phyloP scores from a whole-genome alignment of 2,888 invertebrate species.

The Agrochola macilenta region DNA sequence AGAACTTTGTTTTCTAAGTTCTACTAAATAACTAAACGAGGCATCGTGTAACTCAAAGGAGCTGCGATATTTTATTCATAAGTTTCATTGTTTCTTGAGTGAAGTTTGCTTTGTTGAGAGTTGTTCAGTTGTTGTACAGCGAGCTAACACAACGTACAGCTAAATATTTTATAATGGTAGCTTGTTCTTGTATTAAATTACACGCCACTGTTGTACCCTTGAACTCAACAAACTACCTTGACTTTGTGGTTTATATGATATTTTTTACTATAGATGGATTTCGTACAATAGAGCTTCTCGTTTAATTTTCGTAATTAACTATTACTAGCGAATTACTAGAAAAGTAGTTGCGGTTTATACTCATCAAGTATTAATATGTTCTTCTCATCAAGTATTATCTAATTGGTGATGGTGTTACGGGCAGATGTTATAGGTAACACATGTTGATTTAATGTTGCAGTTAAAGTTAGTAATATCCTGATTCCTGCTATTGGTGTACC shows the following conservation, averaged over 20 bases:
- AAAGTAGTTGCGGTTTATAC: background rate
- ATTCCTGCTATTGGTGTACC: background rate
- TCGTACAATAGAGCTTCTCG: conserved; percentile 24
- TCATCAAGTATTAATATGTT: conserved; percentile 6
- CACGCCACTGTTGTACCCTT: conserved; percentile 45
- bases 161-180: conserved; percentile 57
- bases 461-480: background rate
- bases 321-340: conserved; percentile 5
- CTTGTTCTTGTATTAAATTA: conserved; percentile 41
- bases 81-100: conserved; percentile 63
- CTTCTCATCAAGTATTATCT: conserved; percentile 8
- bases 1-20: conserved; percentile 38
- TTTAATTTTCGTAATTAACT: conserved; percentile 35
- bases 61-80: conserved; percentile 66
- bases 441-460: conserved; percentile 3
- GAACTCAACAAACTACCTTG: conserved; percentile 51
- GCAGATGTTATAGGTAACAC: background rate
- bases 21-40: conserved; percentile 47
- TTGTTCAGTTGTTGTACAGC: conserved; percentile 47
- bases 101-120: conserved; percentile 60
- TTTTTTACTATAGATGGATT: conserved; percentile 31
- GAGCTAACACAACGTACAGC: conserved; percentile 35
- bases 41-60: conserved; percentile 50
- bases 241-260: conserved; percentile 35
- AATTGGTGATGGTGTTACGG: background rate